Conservation (phyloP, 2,113 vertebrate species). For the Felis chaus region DNA sequence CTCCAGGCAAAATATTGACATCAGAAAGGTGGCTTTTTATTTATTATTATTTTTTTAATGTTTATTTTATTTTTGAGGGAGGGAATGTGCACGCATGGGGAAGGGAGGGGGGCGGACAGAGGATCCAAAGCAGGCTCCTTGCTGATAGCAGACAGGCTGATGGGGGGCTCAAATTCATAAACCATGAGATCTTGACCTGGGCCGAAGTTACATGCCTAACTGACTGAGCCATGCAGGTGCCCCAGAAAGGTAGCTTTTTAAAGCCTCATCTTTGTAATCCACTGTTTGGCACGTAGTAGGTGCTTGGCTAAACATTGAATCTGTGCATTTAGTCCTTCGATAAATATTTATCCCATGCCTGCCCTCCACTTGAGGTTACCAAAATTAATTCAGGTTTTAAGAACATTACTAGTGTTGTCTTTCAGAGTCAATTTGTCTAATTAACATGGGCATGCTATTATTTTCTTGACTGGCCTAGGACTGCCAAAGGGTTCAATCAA, state of each 20-base stretch:
- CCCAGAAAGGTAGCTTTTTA: neutral
- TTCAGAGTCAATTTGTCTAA: neutral
- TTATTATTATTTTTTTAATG: too few species aligned
- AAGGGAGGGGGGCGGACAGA: too few species aligned
- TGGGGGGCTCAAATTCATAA: too few species aligned
- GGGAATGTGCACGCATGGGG: too few species aligned
- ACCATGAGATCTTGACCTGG: too few species aligned
- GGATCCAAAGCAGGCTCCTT: too few species aligned
- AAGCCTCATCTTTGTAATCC: neutral
- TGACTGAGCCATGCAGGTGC: too few species aligned
- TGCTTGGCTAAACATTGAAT: neutral
- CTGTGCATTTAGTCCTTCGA: neutral
- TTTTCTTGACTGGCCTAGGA: constrained; percentile 40
- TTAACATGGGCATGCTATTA: neutral
- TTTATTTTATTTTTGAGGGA: too few species aligned
- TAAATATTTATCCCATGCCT: neutral
- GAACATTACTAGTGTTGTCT: neutral
- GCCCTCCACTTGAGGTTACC: neutral
- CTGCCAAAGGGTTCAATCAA: constrained; percentile 35
- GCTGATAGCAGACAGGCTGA: too few species aligned
- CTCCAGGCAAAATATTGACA: neutral
- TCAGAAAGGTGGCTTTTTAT: neutral
- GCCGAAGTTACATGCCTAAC: too few species aligned
- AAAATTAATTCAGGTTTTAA: constrained; percentile 17
- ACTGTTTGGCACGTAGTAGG: neutral